Evolutionary conservation across 2,113 vertebrate species (phyloP).

Genomic region (Notarius lentiginosus): DNA sequence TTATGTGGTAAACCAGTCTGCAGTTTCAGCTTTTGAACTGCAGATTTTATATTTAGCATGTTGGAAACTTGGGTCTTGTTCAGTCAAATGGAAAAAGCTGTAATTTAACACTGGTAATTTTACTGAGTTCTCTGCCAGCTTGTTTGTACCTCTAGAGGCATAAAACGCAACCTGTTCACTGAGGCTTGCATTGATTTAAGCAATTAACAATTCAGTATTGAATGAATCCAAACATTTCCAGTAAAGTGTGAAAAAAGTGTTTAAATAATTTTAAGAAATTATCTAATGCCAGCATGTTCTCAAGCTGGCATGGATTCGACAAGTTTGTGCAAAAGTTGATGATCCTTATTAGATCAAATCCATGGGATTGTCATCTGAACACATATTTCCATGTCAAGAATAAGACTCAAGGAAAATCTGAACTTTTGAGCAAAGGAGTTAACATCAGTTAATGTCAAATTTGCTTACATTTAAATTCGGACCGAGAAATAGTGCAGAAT

Average conservation of each 20-base stretch:
- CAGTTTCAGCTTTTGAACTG: background rate
- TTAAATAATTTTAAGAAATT: background rate
- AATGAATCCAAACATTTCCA: background rate
- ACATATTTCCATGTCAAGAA: background rate
- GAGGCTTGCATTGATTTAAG: constrained; percentile 2
- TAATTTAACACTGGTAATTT: constrained; percentile 21
- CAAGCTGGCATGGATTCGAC: background rate
- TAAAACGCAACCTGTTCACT: constrained; percentile 19
- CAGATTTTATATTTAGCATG: constrained; percentile 5
- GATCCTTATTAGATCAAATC: background rate
- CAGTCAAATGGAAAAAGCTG: constrained; percentile 21
- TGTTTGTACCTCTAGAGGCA: constrained; percentile 18
- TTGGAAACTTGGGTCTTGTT: constrained; percentile 20
- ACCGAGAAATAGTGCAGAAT: background rate
- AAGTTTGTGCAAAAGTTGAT: background rate
- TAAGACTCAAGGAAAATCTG: background rate
- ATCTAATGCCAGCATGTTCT: background rate
- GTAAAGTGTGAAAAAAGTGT: background rate
- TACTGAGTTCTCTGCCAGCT: constrained; percentile 10
- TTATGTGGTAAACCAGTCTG: background rate
- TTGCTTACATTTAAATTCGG: background rate
- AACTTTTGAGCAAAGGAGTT: background rate
- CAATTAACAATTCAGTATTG: constrained; percentile 27
- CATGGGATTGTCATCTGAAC: background rate
- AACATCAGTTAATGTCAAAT: background rate